Evolutionary conservation across 2,888 invertebrate genomes (phyloP), one percentile per base, ranked within the genome.

Genomic region (Galerucella pusilla): DNA sequence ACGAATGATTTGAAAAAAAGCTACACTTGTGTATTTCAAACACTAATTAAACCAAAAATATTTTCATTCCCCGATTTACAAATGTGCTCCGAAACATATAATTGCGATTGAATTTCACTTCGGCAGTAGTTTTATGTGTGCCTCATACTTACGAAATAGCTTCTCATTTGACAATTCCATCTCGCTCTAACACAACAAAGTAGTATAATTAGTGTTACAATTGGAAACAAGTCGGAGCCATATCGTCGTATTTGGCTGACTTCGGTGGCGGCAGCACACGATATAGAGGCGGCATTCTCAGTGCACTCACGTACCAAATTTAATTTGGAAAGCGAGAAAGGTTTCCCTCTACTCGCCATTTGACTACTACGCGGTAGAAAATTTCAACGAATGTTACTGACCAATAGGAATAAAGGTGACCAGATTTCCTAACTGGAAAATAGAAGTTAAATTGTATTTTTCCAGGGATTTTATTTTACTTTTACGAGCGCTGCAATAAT

Each of bases 271-370:
- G 61, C 11, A 42, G 16, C 16, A 52, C 52, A 63, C 70, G 64
- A 64, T 63, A 28, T 71, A 45, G 57, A 59, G 66, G 52, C 60
- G 66, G 60, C 81, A 84, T 85, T 85, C 78, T 79, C 77, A 84
- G 83, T 84, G 82, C 83, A 84, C 84, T 85, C 85, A 85, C 85
- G 85, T 85, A 83, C 80, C 83, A 84, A 85, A 85, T 85, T 85
- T 85, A 85, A 85, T 85, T 85, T 83, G 80, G 82, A 72, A 81
- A 80, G 82, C 80, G 80, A 80, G 82, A 78, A 77, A 66, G 72
- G 66, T 72, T 72, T 72, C 72, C 65, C 66, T 66, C 57, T 67
- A 67, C 49, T 72, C 60, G 72, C 72, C 72, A 66, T 72, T 72
- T 72, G 76, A 70, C 72, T 72, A 59, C 72, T 64, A 64, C 63